Base-by-base conservation (phyloP, 2,113 vertebrate genomes). In the Erinaceus europaeus region DNA sequence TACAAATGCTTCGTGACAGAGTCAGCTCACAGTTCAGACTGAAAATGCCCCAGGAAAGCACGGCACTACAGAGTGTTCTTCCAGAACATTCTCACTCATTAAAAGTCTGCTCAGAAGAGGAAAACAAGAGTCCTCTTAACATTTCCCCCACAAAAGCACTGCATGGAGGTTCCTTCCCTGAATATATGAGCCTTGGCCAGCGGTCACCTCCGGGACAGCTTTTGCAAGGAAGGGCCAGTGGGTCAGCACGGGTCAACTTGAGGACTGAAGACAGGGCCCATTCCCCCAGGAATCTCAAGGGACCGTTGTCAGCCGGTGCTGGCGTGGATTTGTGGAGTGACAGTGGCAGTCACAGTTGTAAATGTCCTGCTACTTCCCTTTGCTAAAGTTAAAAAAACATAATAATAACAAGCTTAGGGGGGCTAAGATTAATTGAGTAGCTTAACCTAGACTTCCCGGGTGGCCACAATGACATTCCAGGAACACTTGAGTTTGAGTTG, bases 31-130 rank as follows among this genome's bases (percentile, higher is more conserved):
- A 44, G 34, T 80, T 71, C 87, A 93, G 87, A 87, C 12, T 75
- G 57, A 89, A 90, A 92, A 61, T n/a, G 81, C 84, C 92, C 46
- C 64, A 89, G 69, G 86, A 93, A 94, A 93, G 59, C 36, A 65
- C 64, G 89, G 61, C 78, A 90, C 88, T 90, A 84, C 86, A 88
- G 67, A 67, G 68, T 71, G 71, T 95, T 94, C 94, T 93, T 80
- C 77, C 92, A 95, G 90, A 93, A 91, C 74, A 77, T 91, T 62
- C 40, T 92, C 38, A 64, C 77, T 94, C 89, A 86, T 62, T 93
- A 84, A 92, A 81, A 74, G 44, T 83, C 83, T 90, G 76, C 40
- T 90, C 67, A 17, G 79, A 71, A 77, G 68, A 88, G 72, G 55
- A 67, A 95, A 92, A 90, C 76, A 93, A 95, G 74, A 84, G 27